Percentiles rank a stretch among this genome's conserved stretches.
phyloP scores from a whole-genome alignment of 2,888 invertebrate genomes.

The Sminthurides aquaticus region DNA sequence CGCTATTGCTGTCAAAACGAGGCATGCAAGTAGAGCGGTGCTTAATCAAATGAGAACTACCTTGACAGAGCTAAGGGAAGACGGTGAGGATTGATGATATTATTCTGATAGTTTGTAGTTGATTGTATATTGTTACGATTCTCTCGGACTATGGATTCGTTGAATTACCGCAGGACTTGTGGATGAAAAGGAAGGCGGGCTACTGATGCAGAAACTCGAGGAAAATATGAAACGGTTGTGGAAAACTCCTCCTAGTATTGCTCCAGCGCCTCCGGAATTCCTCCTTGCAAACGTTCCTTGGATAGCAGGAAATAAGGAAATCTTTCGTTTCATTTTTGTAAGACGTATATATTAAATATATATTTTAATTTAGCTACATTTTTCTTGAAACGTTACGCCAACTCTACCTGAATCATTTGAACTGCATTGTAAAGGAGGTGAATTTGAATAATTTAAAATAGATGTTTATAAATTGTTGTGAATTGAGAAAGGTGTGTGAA shows the following conservation, averaged over 20 bases:
- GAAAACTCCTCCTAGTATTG: conserved; percentile 46
- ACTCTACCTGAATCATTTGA: no score
- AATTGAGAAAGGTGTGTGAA: not conserved
- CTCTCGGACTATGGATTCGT: not conserved
- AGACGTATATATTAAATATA: no score
- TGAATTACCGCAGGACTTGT: conserved; percentile 50
- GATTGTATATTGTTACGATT: no score
- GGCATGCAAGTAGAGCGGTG: conserved; percentile 57
- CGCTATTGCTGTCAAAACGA: conserved; percentile 59
- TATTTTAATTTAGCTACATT: no score
- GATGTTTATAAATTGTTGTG: no score
- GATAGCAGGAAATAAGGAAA: conserved; percentile 45
- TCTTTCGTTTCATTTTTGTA: conserved; percentile 46
- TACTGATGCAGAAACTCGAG: conserved; percentile 53
- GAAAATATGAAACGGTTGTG: conserved; percentile 50
- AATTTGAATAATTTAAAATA: not conserved
- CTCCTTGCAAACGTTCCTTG: conserved; percentile 44
- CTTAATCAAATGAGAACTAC: conserved; percentile 56
- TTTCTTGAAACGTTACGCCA: no score
- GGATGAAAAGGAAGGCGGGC: conserved; percentile 54
- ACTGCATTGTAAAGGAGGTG: not conserved
- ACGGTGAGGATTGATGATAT: no score
- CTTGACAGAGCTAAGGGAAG: conserved; percentile 53
- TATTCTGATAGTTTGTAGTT: conserved; percentile 6
- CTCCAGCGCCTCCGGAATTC: conserved; percentile 46